Base-by-base conservation (phyloP, 2,113 vertebrate genomes). In the Phaethon lepturus region DNA sequence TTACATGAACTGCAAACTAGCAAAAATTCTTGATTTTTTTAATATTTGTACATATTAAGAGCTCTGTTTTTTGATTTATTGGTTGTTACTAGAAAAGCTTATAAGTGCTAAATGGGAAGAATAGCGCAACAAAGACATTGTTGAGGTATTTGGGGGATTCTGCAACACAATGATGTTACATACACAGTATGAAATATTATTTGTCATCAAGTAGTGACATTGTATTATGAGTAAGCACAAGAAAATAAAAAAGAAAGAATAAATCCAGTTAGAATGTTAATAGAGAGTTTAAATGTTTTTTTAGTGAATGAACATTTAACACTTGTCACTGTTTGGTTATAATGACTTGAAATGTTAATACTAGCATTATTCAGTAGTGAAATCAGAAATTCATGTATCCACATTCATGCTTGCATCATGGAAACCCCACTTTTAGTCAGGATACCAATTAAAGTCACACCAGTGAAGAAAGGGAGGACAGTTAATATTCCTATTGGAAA, bases 181-280 rank as follows among this genome's bases (percentile, higher is more conserved):
- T 95, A 91, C 95, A 91, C 72, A 87, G 94, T 94, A 88, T 94
- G 87, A 97, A 97, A 95, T 85, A 94, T 94, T 96, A 97, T 92
- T 97, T 98, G 97, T 98, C 93, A 95, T 97, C 82, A 94, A 87
- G 86, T 95, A 93, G 86, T 88, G 90, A 96, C 85, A 92, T 76
- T 95, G 93, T 81, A 96, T 85, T 93, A 91, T 96, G 92, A 96
- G 85, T 52, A 53, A 96, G 86, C 76, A 71, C 72, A 74, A 81
- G 86, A 88, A 93, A 86, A 93, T 79, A 93, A 89, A 96, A 97
- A 96, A 93, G 91, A 95, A 94, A 94, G 92, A 95, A 94, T 91
- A 95, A 97, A 95, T 97, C 96, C 84, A 82, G 64, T 87, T 89
- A 91, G 81, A 67, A 76, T 68, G 91, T 93, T 89, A 95, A 87